Evolutionary conservation across 2,113 vertebrate species (phyloP).

Genomic region (Struthio camelus): DNA sequence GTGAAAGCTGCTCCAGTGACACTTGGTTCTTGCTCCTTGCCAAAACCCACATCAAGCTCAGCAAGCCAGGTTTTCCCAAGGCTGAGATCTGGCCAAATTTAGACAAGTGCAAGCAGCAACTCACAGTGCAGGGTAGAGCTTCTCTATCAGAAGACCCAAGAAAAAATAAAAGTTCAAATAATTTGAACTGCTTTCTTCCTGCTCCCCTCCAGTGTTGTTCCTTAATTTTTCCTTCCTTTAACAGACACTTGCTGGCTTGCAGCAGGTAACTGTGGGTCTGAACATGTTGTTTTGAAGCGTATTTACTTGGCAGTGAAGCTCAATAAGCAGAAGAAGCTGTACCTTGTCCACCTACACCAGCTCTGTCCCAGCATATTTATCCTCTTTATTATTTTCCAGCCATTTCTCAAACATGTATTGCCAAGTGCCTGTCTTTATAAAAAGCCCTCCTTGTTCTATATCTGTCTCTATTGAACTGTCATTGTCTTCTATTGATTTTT

Average conservation of each 20-base stretch:
- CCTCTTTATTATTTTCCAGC: background rate
- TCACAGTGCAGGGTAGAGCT: background rate
- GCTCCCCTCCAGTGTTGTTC: background rate
- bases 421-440: background rate
- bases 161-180: background rate
- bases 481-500: conserved; percentile 37
- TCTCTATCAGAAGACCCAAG: background rate
- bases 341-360: background rate
- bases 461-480: background rate
- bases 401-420: background rate
- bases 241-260: background rate
- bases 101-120: background rate
- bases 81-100: background rate
- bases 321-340: background rate
- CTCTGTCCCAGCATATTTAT: background rate
- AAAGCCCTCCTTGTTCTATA: background rate
- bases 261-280: background rate
- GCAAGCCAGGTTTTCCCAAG: background rate
- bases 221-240: background rate
- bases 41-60: background rate
- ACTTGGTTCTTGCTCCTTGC: background rate
- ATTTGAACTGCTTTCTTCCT: background rate
- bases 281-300: background rate
- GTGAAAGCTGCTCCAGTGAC: background rate
- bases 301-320: background rate